These are phyloP conservation scores for Pangasius larnaudii DNA, from an alignment of 2,797 vertebrate genomes.

Conservation along the genomic window DNA sequence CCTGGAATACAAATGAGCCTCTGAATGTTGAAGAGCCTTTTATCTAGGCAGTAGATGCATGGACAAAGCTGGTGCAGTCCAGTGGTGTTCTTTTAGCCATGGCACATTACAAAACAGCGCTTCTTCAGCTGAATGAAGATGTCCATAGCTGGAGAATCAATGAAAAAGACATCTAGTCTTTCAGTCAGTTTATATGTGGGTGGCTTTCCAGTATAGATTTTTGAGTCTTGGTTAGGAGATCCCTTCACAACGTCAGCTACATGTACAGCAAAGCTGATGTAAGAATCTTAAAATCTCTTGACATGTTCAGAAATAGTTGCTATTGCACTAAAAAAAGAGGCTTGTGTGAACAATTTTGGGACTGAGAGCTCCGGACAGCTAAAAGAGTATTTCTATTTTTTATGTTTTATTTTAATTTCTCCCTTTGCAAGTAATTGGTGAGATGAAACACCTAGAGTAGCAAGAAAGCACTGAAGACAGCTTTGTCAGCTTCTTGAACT, in stretches of 20 bases:
- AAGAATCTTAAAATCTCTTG: not conserved
- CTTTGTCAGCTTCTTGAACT: not conserved
- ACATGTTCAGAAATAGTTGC: not conserved
- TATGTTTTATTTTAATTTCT: not conserved
- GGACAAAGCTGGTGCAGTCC: not conserved
- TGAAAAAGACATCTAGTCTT: not conserved
- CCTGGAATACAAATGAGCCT: conserved; percentile 1
- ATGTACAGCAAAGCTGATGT: not conserved
- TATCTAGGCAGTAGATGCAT: not conserved
- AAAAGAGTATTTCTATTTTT: not conserved
- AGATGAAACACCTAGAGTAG: conserved; percentile 1
- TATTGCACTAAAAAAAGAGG: not conserved
- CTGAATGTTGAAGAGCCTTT: not conserved
- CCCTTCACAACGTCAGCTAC: not conserved
- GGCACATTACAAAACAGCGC: not conserved
- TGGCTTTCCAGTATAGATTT: not conserved
- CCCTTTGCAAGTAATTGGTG: not conserved
- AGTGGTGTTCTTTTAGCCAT: not conserved
- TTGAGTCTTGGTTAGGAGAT: not conserved
- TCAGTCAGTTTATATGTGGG: not conserved
- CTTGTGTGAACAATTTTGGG: not conserved
- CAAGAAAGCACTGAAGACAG: not conserved
- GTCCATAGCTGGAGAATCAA: not conserved
- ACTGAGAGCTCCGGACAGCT: not conserved
- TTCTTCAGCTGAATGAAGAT: not conserved